These are phyloP conservation scores for Drosophila borborema DNA, from an alignment of 2,888 invertebrate species.

Conservation along the genomic window DNA sequence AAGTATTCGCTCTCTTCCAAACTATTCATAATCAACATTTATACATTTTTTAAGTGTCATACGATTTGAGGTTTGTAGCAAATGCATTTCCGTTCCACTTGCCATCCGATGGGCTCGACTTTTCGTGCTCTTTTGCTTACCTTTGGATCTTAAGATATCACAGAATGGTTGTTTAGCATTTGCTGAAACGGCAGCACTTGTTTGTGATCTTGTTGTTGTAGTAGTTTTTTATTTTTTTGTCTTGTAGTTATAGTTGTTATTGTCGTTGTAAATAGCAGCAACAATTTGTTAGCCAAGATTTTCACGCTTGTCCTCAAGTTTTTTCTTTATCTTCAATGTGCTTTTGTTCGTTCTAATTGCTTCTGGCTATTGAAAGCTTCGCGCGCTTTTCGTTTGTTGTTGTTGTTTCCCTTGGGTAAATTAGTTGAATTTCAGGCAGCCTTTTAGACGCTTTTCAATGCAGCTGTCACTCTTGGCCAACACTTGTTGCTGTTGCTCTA, in stretches of 20 bases:
- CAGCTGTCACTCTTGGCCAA: constrained; percentile 45
- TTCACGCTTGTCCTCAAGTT: constrained; percentile 26
- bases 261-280: constrained; percentile 14
- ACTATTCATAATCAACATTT: background rate
- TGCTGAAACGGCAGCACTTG: constrained; percentile 61
- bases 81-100: constrained; percentile 56
- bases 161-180: constrained; percentile 70
- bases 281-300: constrained; percentile 31
- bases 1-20: no score
- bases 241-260: constrained; percentile 5
- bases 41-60: background rate
- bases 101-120: constrained; percentile 21
- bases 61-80: background rate
- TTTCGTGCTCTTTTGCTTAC: constrained; percentile 55
- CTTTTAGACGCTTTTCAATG: constrained; percentile 29
- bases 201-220: constrained; percentile 26
- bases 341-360: constrained; percentile 48
- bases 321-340: constrained; percentile 17
- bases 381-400: constrained; percentile 17
- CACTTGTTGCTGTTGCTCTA: constrained; percentile 45
- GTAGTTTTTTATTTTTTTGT: background rate
- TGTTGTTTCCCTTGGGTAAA: constrained; percentile 18
- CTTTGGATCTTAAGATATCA: constrained; percentile 81
- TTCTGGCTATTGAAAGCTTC: constrained; percentile 17
- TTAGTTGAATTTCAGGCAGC: constrained; percentile 33